Evolutionary conservation across 2,113 vertebrate species (phyloP).

Genomic region (Lepus americanus): DNA sequence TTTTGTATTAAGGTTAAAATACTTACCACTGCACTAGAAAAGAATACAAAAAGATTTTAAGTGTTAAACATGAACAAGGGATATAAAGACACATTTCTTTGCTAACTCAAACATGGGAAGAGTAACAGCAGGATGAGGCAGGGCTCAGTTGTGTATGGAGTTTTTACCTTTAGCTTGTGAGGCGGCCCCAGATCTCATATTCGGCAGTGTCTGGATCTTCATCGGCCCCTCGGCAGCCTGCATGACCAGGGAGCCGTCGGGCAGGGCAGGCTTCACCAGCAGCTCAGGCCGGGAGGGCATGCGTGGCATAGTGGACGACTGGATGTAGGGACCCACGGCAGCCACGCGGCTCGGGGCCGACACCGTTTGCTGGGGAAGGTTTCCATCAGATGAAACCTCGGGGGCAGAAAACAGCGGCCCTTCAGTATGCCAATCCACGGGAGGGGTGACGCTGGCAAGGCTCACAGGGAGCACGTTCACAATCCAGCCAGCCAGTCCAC

Average conservation of each 20-base stretch:
- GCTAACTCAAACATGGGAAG: background rate
- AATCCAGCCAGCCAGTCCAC: background rate
- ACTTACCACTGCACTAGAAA: background rate
- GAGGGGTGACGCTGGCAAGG: background rate
- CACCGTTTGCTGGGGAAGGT: constrained; percentile 88
- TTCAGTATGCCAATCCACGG: background rate
- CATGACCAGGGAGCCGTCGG: constrained; percentile 89
- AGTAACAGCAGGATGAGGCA: rapidly evolving
- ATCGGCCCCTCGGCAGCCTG: constrained; percentile 89
- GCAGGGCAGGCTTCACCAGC: constrained; percentile 93
- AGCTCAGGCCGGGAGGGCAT: constrained; percentile 92
- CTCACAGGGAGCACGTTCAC: background rate
- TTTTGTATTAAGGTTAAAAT: background rate
- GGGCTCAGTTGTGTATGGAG: rapidly evolving
- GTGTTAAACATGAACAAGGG: background rate
- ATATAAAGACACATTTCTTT: background rate
- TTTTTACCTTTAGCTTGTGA: constrained; percentile 85
- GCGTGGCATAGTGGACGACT: constrained; percentile 97
- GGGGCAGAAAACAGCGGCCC: background rate
- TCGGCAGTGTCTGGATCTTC: constrained; percentile 90
- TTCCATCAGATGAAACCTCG: constrained; percentile 91
- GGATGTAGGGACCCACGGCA: constrained; percentile 97
- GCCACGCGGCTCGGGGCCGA: constrained; percentile 94
- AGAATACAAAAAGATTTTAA: background rate
- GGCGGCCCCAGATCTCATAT: constrained; percentile 85